Conservation (phyloP, 2,797 vertebrate species). For the Anas bahamensis region DNA sequence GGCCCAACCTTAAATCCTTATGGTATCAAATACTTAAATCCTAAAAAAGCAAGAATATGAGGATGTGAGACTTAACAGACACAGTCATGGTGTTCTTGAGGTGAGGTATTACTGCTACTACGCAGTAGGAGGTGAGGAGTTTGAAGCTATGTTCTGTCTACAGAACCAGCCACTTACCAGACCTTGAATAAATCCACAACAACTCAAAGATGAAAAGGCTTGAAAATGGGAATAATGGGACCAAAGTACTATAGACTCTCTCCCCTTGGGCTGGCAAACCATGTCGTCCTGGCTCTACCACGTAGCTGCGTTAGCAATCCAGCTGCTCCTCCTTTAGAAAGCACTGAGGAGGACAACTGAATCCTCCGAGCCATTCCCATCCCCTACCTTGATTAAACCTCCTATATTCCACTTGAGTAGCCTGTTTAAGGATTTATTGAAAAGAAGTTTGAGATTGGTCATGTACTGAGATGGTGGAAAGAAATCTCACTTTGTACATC, state of each 20-base stretch:
- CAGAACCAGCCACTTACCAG: not conserved
- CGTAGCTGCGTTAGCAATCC: accelerated
- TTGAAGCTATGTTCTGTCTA: not conserved
- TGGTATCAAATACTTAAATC: not conserved
- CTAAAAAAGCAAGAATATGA: not conserved
- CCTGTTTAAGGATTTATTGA: not conserved
- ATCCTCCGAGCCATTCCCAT: not conserved
- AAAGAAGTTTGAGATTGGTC: not conserved
- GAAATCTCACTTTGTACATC: not conserved
- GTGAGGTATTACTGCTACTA: not conserved
- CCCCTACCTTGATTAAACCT: not conserved
- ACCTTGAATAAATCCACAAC: not conserved
- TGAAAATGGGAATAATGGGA: not conserved
- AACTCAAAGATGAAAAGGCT: not conserved
- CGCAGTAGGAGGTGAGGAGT: not conserved
- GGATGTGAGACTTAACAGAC: not conserved
- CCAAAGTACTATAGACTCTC: not conserved
- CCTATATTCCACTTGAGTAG: not conserved
- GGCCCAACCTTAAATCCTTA: not conserved
- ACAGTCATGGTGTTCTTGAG: not conserved
- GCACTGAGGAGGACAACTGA: not conserved
- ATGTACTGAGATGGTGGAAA: not conserved
- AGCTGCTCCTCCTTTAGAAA: not conserved
- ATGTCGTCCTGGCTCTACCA: not conserved
- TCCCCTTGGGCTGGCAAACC: not conserved